A percentile compares a stretch with the other conserved stretches of the same genome.
Evolutionary conservation across 2,888 invertebrate genomes (phyloP).

Genomic region (Drosophila siamana): DNA sequence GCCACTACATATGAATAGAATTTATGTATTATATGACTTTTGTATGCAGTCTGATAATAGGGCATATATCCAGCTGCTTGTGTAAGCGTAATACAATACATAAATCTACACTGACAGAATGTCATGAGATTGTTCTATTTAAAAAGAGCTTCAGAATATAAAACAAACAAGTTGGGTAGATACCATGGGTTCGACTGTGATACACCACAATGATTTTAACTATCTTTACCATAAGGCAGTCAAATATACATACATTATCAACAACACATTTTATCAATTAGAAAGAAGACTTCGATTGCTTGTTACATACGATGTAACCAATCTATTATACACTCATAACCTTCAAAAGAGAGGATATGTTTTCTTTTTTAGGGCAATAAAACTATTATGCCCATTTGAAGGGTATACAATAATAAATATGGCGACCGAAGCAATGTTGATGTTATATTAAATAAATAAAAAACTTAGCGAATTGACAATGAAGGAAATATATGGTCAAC

Average conservation of each 20-base stretch:
- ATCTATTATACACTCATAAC: background rate
- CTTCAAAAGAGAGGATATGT: background rate
- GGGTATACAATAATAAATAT: background rate
- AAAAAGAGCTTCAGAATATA: background rate
- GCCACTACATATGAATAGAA: conserved; percentile 1
- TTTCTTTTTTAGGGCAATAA: conserved; percentile 5
- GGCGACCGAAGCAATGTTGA: conserved; percentile 4
- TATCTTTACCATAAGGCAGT: background rate
- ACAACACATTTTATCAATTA: background rate
- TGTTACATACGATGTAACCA: background rate
- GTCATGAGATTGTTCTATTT: conserved; percentile 1
- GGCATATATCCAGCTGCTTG: conserved; percentile 8
- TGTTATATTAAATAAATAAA: conserved; percentile 4
- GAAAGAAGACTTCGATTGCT: background rate
- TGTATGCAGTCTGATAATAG: conserved; percentile 12
- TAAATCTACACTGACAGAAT: conserved; percentile 5
- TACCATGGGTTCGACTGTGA: background rate
- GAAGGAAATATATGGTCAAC: conserved; percentile 10
- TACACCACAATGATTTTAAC: background rate
- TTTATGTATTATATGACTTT: conserved; percentile 10
- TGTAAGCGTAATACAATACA: conserved; percentile 21
- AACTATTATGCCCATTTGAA: background rate
- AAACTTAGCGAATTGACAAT: conserved; percentile 7
- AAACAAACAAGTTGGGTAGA: background rate
- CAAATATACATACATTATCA: background rate